Conservation (phyloP, 1,140 invertebrate genomes). For the Anastatus disparis region DNA sequence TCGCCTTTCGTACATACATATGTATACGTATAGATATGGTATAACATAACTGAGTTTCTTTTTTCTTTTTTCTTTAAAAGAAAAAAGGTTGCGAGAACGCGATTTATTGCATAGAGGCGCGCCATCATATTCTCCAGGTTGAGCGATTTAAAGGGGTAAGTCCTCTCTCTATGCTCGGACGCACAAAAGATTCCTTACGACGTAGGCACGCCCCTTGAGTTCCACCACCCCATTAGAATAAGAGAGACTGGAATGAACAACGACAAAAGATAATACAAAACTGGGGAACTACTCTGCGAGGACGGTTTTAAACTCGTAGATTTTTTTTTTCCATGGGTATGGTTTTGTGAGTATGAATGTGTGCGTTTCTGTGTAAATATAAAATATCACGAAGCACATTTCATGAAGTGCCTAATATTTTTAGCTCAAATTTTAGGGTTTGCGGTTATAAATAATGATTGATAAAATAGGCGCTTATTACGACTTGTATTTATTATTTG, state of each 20-base stretch:
- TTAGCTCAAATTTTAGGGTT: not conserved
- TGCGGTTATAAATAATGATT: not conserved
- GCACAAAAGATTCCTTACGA: slow-evolving; percentile 13
- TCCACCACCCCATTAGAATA: not conserved
- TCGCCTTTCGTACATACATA: not conserved
- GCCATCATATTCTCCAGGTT: no score
- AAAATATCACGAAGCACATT: not conserved
- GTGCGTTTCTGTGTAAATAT: not conserved
- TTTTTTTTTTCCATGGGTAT: not conserved
- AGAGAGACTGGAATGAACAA: not conserved
- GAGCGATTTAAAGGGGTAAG: slow-evolving; percentile 30
- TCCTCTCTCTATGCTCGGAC: not conserved
- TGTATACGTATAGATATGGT: no score
- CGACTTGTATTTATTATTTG: no score
- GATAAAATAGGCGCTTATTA: no score
- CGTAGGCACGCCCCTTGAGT: slow-evolving; percentile 26
- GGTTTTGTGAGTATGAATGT: not conserved
- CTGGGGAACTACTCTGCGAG: not conserved
- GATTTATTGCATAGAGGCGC: slow-evolving; percentile 6
- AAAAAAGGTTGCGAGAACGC: no score
- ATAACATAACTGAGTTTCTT: no score
- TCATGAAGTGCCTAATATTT: not conserved
- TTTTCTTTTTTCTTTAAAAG: no score
- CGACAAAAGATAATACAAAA: slow-evolving; percentile 27
- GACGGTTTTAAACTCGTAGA: no score